A percentile compares a stretch with the other conserved stretches of the same genome.
Conservation (phyloP, 2,797 vertebrate species). For the Momotus momota region DNA sequence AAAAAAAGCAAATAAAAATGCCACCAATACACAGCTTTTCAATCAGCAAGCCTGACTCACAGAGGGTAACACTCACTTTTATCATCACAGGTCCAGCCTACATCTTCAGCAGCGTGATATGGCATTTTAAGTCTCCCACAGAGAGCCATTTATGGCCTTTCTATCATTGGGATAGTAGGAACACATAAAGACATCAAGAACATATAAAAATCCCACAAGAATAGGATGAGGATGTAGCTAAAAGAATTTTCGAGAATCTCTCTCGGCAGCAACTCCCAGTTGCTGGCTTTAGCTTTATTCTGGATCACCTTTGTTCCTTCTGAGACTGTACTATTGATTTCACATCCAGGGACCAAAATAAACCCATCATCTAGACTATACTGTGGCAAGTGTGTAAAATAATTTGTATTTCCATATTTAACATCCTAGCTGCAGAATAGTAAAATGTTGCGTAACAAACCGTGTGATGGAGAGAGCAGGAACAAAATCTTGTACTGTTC, state of each 20-base stretch:
- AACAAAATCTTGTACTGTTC: not conserved
- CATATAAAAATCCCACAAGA: not conserved
- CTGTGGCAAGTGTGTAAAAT: not conserved
- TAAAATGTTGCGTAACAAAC: not conserved
- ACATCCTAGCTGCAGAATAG: not conserved
- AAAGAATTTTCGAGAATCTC: not conserved
- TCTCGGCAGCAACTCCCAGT: not conserved
- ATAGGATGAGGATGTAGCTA: not conserved
- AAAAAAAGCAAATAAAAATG: not conserved
- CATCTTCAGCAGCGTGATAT: not conserved
- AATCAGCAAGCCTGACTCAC: not conserved
- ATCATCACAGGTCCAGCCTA: not conserved
- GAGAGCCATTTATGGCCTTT: not conserved
- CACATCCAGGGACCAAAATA: not conserved
- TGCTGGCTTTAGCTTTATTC: not conserved
- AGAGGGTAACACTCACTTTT: not conserved
- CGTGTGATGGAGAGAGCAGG: not conserved
- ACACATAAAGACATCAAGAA: not conserved
- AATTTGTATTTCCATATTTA: not conserved
- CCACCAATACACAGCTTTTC: not conserved
- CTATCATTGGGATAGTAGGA: not conserved
- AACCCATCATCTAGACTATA: not conserved
- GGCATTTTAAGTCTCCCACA: not conserved
- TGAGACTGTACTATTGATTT: not conserved
- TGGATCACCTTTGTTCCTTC: not conserved